Percentiles rank a stretch among this genome's conserved stretches.
These are phyloP conservation scores for Halictus rubicundus DNA, from an alignment of 1,140 invertebrate genomes.

Conservation along the genomic window DNA sequence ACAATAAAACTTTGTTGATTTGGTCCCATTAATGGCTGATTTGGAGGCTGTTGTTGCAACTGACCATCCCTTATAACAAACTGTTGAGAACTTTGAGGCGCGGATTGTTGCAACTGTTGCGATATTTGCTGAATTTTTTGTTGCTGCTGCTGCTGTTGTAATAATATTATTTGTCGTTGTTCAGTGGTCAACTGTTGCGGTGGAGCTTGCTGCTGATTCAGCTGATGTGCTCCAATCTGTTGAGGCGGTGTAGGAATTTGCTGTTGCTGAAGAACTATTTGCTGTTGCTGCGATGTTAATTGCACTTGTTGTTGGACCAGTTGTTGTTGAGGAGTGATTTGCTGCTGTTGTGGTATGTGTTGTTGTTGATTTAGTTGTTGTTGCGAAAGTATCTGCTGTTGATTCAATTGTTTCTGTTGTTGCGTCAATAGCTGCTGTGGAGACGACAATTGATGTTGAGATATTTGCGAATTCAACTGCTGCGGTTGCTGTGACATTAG, in stretches of 20 bases:
- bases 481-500: conserved; percentile 64
- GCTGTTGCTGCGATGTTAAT: conserved; percentile 60
- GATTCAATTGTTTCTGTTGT: conserved; percentile 69
- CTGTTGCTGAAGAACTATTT: conserved; percentile 61
- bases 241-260: conserved; percentile 59
- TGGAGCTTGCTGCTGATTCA: conserved; percentile 72
- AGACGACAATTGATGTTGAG: conserved; percentile 69
- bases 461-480: conserved; percentile 67
- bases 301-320: conserved; percentile 67
- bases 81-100: conserved; percentile 80
- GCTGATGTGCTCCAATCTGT: conserved; percentile 66
- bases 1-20: conserved; percentile 80
- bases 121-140: conserved; percentile 80
- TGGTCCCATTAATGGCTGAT: conserved; percentile 77
- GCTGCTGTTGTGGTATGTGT: conserved; percentile 73
- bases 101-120: conserved; percentile 79
- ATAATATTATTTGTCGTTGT: conserved; percentile 75
- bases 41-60: conserved; percentile 81
- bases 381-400: conserved; percentile 65
- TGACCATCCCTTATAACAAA: conserved; percentile 81
- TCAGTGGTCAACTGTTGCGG: conserved; percentile 72
- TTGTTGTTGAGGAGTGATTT: conserved; percentile 51
- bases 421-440: conserved; percentile 63
- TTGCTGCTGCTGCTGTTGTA: conserved; percentile 75
- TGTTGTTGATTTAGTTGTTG: conserved; percentile 68